Percentiles rank a stretch among this genome's conserved stretches.
phyloP scores from a whole-genome alignment of 2,113 vertebrate genomes.

The Spea bombifrons region DNA sequence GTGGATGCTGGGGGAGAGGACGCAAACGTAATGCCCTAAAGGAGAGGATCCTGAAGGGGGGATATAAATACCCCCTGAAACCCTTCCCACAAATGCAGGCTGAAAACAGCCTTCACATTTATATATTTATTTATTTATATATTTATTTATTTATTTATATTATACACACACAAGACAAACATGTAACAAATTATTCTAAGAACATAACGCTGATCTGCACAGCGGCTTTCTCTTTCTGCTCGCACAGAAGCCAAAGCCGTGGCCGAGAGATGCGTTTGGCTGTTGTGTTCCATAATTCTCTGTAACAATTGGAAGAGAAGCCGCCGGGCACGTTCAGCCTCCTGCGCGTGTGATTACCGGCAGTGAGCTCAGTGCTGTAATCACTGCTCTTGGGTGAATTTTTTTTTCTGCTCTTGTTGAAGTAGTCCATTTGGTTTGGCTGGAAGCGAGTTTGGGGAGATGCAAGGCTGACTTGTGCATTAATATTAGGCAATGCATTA shows the following conservation, averaged over 20 bases:
- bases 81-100: no score
- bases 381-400: slow-evolving; percentile 19
- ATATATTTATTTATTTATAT: no score
- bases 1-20: no score
- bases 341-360: slow-evolving; percentile 54
- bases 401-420: slow-evolving; percentile 3
- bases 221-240: background rate
- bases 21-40: no score
- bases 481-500: no score
- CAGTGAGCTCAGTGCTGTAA: slow-evolving; percentile 45
- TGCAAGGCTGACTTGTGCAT: background rate
- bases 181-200: no score
- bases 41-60: no score
- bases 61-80: no score
- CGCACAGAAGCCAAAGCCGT: background rate
- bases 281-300: slow-evolving; percentile 30
- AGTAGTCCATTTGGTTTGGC: slow-evolving; percentile 32
- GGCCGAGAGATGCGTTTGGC: background rate
- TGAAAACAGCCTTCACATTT: no score
- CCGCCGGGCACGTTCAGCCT: slow-evolving; percentile 51
- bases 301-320: slow-evolving; percentile 36
- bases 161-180: no score
- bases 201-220: background rate
- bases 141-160: no score
- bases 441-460: slow-evolving; percentile 2